phyloP scores from a whole-genome alignment of 2,797 vertebrate genomes.

The Platyrinchus mystaceus region DNA sequence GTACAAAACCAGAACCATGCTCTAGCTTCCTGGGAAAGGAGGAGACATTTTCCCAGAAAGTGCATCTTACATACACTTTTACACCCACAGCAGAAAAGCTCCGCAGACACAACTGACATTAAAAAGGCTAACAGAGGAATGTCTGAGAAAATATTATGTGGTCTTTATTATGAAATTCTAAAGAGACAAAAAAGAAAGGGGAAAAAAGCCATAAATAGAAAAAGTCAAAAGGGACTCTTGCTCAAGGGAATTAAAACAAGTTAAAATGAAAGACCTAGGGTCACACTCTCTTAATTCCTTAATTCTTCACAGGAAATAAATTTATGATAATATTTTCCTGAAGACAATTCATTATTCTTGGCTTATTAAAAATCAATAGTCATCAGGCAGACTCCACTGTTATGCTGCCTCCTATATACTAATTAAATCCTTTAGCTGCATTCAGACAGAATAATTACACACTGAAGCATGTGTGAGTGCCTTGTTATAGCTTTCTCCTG shows the following conservation, averaged over 20 bases:
- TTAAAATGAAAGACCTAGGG: not conserved
- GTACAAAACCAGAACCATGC: not conserved
- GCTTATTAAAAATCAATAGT: slow-evolving; percentile 38
- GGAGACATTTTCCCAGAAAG: not conserved
- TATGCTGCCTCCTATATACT: not conserved
- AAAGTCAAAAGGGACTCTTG: not conserved
- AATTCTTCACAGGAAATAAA: not conserved
- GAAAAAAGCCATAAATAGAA: not conserved
- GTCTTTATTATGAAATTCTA: not conserved
- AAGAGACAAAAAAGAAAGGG: not conserved
- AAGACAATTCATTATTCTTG: not conserved
- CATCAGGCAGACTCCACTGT: not conserved
- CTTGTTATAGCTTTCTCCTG: not conserved
- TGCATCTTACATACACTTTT: not conserved
- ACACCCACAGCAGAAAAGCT: not conserved
- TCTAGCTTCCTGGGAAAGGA: not conserved
- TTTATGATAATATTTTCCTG: slow-evolving; percentile 14
- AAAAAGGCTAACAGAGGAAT: not conserved
- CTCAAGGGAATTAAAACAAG: not conserved
- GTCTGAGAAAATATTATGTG: not conserved
- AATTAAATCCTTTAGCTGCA: slow-evolving; percentile 25
- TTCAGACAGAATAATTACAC: slow-evolving; percentile 21
- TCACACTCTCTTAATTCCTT: not conserved
- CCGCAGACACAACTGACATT: not conserved
- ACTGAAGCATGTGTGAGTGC: not conserved